A percentile compares a stretch with the other conserved stretches of the same genome.
These are phyloP conservation scores for Cinclus mexicanus DNA, from an alignment of 2,113 vertebrate genomes.

Conservation along the genomic window DNA sequence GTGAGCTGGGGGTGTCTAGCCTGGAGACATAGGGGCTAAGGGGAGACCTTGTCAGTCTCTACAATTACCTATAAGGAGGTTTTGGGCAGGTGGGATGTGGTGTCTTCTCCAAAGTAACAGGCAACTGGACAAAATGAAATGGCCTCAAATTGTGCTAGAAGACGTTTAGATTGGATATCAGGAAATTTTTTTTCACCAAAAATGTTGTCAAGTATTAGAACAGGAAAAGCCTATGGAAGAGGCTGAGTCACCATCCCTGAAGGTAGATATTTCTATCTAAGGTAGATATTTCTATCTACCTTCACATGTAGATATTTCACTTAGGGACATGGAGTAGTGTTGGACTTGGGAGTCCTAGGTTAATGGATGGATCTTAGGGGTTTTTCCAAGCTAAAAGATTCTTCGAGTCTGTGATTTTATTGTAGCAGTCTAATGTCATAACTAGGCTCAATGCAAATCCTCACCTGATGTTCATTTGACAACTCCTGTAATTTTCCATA, in stretches of 20 bases:
- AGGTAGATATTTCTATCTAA: too few species aligned
- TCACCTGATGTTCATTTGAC: not conserved
- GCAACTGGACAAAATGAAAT: rapidly evolving
- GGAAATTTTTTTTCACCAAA: not conserved
- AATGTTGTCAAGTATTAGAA: not conserved
- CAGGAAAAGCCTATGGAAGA: not conserved
- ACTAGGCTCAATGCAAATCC: not conserved
- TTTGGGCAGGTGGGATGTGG: not conserved
- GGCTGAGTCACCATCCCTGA: not conserved
- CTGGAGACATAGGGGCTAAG: not conserved
- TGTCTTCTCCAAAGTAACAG: not conserved
- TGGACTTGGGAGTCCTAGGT: not conserved
- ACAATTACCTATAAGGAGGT: not conserved
- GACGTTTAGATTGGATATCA: not conserved
- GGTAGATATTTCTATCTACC: too few species aligned
- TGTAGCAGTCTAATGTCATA: not conserved
- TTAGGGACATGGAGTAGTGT: not conserved
- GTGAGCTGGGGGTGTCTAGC: not conserved
- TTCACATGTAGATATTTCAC: rapidly evolving
- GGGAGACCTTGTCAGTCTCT: not conserved
- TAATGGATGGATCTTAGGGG: rapidly evolving
- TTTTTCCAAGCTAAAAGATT: not conserved
- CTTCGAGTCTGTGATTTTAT: not conserved
- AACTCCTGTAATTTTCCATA: not conserved
- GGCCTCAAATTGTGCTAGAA: not conserved